Conservation (phyloP, 1,140 invertebrate genomes). For the Callitettix versicolor region DNA sequence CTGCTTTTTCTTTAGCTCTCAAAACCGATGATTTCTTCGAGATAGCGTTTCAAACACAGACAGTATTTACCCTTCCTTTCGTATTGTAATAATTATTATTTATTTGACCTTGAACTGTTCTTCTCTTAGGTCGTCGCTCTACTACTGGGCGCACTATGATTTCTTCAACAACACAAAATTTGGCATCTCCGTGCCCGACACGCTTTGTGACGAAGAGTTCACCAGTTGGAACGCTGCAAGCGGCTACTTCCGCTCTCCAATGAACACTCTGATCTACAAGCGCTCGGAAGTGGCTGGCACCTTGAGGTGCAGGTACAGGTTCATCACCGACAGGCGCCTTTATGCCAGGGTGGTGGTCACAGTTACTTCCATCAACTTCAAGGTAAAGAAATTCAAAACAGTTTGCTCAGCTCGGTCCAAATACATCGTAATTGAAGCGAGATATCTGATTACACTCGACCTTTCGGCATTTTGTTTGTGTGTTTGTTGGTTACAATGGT, state of each 20-base stretch:
- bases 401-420: too few species aligned
- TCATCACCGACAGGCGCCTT: conserved; percentile 66
- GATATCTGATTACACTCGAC: too few species aligned
- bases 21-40: too few species aligned
- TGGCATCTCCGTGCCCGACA: conserved; percentile 64
- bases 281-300: conserved; percentile 40
- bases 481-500: too few species aligned
- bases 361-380: conserved; percentile 56
- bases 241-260: conserved; percentile 56
- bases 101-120: too few species aligned
- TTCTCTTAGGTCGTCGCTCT: conserved; percentile 65
- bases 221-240: conserved; percentile 60
- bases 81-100: too few species aligned
- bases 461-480: too few species aligned
- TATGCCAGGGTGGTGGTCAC: conserved; percentile 69
- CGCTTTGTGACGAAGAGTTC: conserved; percentile 75
- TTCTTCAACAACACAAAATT: conserved; percentile 83
- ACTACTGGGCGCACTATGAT: conserved; percentile 87
- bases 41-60: too few species aligned
- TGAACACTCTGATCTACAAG: conserved; percentile 79
- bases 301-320: conserved; percentile 68
- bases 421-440: too few species aligned
- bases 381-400: too few species aligned
- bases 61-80: too few species aligned
- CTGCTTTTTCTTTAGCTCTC: too few species aligned